These are phyloP conservation scores for Drosophila prosaltans DNA, from an alignment of 1,140 invertebrate genomes.

Conservation along the genomic window DNA sequence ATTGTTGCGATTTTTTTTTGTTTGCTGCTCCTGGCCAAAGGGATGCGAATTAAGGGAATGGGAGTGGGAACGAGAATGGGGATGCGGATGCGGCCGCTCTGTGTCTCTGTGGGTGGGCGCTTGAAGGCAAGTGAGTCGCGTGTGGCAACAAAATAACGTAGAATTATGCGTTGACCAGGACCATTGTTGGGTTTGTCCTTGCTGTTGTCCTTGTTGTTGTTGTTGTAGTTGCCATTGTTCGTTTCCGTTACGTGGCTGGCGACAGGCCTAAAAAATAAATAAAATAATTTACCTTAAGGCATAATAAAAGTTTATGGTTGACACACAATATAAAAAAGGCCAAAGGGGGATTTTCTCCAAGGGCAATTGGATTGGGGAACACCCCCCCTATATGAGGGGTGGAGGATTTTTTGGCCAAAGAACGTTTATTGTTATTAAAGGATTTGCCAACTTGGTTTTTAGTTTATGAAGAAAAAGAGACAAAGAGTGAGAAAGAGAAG, in stretches of 20 bases:
- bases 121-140: slow-evolving; percentile 17
- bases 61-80: not conserved
- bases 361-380: not conserved
- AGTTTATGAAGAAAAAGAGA: slow-evolving; percentile 16
- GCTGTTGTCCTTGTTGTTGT: slow-evolving; percentile 24
- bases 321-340: slow-evolving; percentile 55
- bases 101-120: slow-evolving; percentile 43
- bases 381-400: slow-evolving; percentile 9
- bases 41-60: slow-evolving; percentile 29
- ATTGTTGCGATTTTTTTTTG: slow-evolving; percentile 73
- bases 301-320: slow-evolving; percentile 80
- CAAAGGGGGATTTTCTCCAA: slow-evolving; percentile 13
- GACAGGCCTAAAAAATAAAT: slow-evolving; percentile 78
- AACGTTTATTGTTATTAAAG: slow-evolving; percentile 53
- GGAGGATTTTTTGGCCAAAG: not conserved
- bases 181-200: slow-evolving; percentile 21
- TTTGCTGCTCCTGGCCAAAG: slow-evolving; percentile 38
- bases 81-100: slow-evolving; percentile 25
- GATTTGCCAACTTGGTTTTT: slow-evolving; percentile 40
- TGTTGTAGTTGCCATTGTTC: slow-evolving; percentile 19
- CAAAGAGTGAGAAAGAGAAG: slow-evolving; percentile 5
- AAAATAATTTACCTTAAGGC: slow-evolving; percentile 79
- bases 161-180: slow-evolving; percentile 70
- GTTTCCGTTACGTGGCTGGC: slow-evolving; percentile 17
- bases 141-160: slow-evolving; percentile 61